These are phyloP conservation scores for Vireo griseus DNA, from an alignment of 2,797 vertebrate species.

Conservation along the genomic window DNA sequence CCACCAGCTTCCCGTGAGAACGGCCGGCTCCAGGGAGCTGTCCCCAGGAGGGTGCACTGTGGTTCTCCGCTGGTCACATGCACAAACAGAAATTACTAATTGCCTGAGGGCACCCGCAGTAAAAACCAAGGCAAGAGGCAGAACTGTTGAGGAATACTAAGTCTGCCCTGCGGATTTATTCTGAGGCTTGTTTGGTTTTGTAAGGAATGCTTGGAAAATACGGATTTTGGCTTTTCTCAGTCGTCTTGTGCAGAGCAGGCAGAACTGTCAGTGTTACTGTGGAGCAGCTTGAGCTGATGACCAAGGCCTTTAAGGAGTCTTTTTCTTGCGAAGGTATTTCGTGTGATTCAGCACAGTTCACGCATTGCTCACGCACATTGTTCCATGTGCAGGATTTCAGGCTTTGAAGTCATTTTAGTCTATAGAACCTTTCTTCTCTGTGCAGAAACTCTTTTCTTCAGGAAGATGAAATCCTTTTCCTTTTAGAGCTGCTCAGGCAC, in stretches of 20 bases:
- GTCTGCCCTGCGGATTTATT: neutral
- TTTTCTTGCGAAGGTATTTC: neutral
- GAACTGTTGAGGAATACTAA: neutral
- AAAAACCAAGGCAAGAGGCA: neutral
- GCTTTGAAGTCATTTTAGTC: neutral
- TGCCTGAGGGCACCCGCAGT: neutral
- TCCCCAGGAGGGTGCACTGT: neutral
- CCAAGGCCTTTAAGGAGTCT: neutral
- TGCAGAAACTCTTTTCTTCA: neutral
- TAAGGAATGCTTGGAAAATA: neutral
- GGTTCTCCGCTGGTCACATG: neutral
- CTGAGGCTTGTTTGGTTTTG: neutral
- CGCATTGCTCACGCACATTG: rapidly evolving
- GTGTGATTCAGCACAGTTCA: neutral
- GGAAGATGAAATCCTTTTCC: neutral
- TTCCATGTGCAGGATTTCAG: neutral
- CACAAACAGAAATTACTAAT: neutral
- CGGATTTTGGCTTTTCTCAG: rapidly evolving
- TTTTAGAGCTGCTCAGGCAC: neutral
- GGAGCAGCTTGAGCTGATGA: neutral
- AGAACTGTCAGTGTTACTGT: neutral
- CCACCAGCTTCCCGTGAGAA: neutral
- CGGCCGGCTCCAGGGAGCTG: neutral
- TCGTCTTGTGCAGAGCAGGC: neutral
- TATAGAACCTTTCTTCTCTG: neutral